Conservation (phyloP, 1,140 invertebrate species). For the Pseudomyrmex sp. region DNA sequence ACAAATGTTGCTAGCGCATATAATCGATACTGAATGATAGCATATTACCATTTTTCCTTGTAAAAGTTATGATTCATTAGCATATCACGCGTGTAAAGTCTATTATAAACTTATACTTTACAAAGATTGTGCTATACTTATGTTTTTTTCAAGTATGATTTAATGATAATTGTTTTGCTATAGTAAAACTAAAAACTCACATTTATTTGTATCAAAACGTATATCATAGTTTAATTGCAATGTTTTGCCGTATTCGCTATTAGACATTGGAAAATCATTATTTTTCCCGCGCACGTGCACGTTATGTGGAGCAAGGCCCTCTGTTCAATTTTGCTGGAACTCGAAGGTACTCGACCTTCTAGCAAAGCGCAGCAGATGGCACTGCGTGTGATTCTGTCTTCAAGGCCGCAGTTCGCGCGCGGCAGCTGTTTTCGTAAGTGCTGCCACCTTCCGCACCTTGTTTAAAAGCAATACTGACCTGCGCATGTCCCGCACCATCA, state of each 20-base stretch:
- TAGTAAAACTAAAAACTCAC: not conserved
- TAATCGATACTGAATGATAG: not conserved
- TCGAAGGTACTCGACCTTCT: conserved; percentile 64
- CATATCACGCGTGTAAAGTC: conserved; percentile 2
- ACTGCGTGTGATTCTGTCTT: conserved; percentile 65
- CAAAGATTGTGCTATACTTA: not conserved
- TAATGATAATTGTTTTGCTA: not conserved
- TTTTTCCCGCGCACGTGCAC: conserved; percentile 52
- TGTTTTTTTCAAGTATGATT: not conserved
- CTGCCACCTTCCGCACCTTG: conserved; percentile 75
- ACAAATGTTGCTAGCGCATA: too few species aligned
- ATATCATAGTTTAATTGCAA: not conserved
- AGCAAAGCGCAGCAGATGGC: conserved; percentile 76
- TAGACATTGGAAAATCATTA: not conserved
- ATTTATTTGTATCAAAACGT: not conserved
- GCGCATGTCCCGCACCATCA: conserved; percentile 78
- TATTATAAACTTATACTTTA: not conserved
- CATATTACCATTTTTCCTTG: not conserved
- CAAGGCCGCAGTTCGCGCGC: conserved; percentile 38
- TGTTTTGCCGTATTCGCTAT: not conserved
- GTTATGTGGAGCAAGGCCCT: conserved; percentile 66
- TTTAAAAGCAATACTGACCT: conserved; percentile 78
- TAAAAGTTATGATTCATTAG: not conserved
- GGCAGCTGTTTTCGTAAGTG: conserved; percentile 67
- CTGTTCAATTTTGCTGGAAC: conserved; percentile 76